phyloP scores from a whole-genome alignment of 2,797 vertebrate species.

The Myotis myotis region DNA sequence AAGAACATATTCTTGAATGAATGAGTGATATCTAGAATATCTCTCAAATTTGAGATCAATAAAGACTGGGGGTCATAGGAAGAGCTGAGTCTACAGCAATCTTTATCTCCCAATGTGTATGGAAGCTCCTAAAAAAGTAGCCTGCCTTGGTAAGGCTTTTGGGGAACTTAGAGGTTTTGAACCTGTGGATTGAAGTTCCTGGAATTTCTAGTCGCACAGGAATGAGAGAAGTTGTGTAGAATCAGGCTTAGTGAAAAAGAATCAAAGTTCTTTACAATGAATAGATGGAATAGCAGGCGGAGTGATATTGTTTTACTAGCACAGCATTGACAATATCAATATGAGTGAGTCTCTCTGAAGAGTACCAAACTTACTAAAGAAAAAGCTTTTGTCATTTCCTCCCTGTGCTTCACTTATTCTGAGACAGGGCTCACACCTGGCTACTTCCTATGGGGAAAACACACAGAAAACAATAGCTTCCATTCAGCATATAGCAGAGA shows the following conservation, averaged over 20 bases:
- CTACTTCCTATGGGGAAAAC: neutral
- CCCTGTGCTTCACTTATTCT: neutral
- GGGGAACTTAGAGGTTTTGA: neutral
- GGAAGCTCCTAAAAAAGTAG: neutral
- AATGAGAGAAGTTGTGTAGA: neutral
- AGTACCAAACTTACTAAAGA: neutral
- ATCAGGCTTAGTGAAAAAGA: neutral
- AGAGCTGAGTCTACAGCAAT: neutral
- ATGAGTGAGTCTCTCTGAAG: neutral
- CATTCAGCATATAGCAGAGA: constrained; percentile 31
- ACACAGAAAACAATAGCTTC: neutral
- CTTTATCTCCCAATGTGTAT: neutral
- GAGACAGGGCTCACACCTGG: neutral
- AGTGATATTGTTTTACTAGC: neutral
- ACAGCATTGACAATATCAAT: neutral
- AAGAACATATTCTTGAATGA: neutral
- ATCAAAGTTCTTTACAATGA: neutral
- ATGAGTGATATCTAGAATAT: neutral
- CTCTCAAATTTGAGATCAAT: neutral
- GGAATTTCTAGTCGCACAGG: neutral
- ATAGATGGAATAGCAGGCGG: neutral
- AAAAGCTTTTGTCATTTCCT: neutral
- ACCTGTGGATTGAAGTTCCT: neutral
- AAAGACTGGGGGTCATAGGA: neutral
- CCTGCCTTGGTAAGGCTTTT: neutral